These are phyloP conservation scores for Columbina picui DNA, from an alignment of 2,113 vertebrate species.

Conservation along the genomic window DNA sequence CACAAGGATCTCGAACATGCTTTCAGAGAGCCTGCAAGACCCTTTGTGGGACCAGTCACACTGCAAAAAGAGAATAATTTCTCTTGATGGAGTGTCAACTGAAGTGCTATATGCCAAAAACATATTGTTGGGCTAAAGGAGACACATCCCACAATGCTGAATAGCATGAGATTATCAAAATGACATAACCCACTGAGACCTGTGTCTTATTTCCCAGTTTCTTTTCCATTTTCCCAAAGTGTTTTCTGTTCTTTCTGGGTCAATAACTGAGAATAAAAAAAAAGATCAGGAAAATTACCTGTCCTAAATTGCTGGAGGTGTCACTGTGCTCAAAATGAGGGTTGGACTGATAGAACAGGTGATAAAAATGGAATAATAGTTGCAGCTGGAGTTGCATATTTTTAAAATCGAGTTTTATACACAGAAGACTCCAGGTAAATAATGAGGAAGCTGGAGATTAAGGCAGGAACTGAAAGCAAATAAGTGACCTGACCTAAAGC, in stretches of 20 bases:
- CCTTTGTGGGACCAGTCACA: neutral
- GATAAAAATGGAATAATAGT: neutral
- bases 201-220: neutral
- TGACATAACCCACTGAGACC: neutral
- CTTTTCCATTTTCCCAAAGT: neutral
- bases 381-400: neutral
- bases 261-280: neutral
- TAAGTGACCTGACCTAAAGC: neutral
- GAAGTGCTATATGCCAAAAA: neutral
- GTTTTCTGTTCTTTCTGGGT: neutral
- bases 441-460: neutral
- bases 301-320: neutral
- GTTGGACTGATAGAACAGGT: neutral
- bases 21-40: neutral
- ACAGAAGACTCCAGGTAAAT: neutral
- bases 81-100: neutral
- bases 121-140: fast-evolving
- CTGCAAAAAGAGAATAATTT: neutral
- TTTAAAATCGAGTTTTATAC: neutral
- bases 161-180: neutral
- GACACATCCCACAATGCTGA: neutral
- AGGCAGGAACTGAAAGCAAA: neutral
- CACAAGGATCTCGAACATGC: neutral
- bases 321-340: neutral
- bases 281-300: neutral